A percentile compares a stretch with the other conserved stretches of the same genome.
These are phyloP conservation scores for Paramormyrops hopkinsi DNA, from an alignment of 2,797 vertebrate species.

Conservation along the genomic window DNA sequence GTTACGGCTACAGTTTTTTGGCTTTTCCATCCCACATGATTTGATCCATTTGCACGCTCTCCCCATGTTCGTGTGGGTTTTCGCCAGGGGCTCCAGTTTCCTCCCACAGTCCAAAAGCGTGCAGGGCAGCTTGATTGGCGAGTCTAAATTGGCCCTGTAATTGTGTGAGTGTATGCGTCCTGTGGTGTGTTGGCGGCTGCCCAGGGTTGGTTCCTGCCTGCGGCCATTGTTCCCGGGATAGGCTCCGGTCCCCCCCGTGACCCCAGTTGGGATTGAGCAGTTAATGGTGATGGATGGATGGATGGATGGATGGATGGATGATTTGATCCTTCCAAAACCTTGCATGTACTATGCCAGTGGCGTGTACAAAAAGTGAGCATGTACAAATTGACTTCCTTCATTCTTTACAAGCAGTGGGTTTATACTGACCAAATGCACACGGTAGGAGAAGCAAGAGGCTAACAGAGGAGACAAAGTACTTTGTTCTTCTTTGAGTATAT, in stretches of 20 bases:
- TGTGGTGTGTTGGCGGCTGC: neutral
- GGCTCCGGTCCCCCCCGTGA: too few relatives aligned
- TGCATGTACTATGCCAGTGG: neutral
- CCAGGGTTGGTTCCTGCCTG: neutral
- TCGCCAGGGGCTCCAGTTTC: neutral
- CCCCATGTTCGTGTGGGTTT: neutral
- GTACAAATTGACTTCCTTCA: neutral
- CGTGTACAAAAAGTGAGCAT: neutral
- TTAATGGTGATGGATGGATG: too few relatives aligned
- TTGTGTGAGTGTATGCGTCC: neutral
- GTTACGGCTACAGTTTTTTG: neutral
- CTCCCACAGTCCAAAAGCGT: neutral
- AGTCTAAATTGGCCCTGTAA: neutral
- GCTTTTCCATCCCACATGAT: neutral
- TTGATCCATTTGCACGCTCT: neutral
- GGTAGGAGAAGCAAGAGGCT: neutral
- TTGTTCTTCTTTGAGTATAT: neutral
- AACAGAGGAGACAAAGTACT: neutral
- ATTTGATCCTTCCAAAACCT: neutral
- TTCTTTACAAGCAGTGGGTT: neutral
- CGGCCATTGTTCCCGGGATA: too few relatives aligned
- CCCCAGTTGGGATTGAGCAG: too few relatives aligned
- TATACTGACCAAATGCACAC: neutral
- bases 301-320: too few relatives aligned
- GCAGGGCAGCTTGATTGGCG: neutral